phyloP scores from a whole-genome alignment of 2,888 invertebrate genomes.

The Ectemnius lituratus region DNA sequence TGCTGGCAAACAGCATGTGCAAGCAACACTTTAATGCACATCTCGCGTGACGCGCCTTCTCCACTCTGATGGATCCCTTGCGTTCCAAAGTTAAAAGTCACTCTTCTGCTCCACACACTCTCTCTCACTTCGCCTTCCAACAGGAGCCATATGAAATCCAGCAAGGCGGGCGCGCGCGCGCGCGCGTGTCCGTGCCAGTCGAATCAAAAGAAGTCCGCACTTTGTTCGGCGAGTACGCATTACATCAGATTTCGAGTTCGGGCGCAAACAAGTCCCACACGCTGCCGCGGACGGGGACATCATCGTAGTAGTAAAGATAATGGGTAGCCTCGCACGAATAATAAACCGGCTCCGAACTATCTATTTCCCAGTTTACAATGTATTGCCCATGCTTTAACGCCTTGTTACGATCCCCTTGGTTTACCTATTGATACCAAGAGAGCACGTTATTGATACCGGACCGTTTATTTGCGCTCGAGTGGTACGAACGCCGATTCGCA shows the following conservation, averaged over 20 bases:
- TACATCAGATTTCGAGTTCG: neutral
- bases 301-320: neutral
- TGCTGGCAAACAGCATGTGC: constrained; percentile 6
- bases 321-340: constrained; percentile 1
- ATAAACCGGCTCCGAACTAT: constrained; percentile 2
- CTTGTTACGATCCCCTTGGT: too few relatives aligned
- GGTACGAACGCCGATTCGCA: neutral
- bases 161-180: too few relatives aligned
- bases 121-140: too few relatives aligned
- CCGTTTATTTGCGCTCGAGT: neutral
- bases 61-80: too few relatives aligned
- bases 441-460: neutral
- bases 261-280: neutral
- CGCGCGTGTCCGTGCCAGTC: neutral
- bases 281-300: neutral
- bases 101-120: too few relatives aligned
- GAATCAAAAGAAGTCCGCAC: neutral
- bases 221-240: neutral
- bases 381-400: neutral
- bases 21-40: constrained; percentile 1
- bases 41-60: constrained; percentile 1
- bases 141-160: too few relatives aligned
- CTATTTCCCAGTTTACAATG: constrained; percentile 2
- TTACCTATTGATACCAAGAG: neutral
- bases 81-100: too few relatives aligned